Percentiles rank a stretch among this genome's conserved stretches.
Evolutionary conservation across 2,797 vertebrate genomes (phyloP).

Genomic region (Melanotaenia parkinsoni): DNA sequence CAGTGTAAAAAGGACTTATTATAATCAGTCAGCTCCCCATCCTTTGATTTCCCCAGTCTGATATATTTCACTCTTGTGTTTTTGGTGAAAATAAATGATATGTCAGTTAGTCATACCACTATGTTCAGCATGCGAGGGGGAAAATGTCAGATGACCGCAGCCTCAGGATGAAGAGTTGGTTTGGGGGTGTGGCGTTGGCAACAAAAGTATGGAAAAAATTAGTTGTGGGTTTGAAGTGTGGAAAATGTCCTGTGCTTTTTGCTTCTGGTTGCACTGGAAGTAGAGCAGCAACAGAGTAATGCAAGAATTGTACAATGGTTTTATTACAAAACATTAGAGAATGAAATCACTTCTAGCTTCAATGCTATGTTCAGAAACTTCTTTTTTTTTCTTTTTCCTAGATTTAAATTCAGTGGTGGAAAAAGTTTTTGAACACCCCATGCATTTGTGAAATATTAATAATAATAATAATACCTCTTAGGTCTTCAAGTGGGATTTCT

Average conservation of each 20-base stretch:
- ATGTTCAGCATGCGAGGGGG: conserved; percentile 5
- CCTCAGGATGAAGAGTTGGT: conserved; percentile 15
- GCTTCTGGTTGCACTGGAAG: conserved; percentile 9
- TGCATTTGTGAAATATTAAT: too few species aligned
- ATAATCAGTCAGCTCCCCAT: conserved; percentile 8
- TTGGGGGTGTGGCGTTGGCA: conserved; percentile 16
- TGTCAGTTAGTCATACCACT: conserved; percentile 22
- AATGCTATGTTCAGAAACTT: not conserved
- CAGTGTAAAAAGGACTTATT: conserved; percentile 13
- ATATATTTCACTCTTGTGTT: conserved; percentile 6
- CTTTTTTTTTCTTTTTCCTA: not conserved
- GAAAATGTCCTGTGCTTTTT: conserved; percentile 13
- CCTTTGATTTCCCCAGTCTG: conserved; percentile 5
- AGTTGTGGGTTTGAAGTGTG: conserved; percentile 5
- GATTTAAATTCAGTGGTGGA: not conserved
- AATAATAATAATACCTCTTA: too few species aligned
- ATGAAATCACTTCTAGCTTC: not conserved
- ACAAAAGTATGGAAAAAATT: conserved; percentile 19
- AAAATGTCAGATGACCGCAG: conserved; percentile 30
- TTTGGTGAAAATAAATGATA: not conserved
- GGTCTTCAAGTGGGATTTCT: too few species aligned
- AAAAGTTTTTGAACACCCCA: too few species aligned
- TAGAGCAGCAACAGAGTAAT: not conserved
- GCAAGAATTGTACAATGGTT: conserved; percentile 1
- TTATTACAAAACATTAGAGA: conserved; percentile 8